Evolutionary conservation across 92 coral and sea anemone genomes (phyloP).

Genomic region (Heteractis magnifica): DNA sequence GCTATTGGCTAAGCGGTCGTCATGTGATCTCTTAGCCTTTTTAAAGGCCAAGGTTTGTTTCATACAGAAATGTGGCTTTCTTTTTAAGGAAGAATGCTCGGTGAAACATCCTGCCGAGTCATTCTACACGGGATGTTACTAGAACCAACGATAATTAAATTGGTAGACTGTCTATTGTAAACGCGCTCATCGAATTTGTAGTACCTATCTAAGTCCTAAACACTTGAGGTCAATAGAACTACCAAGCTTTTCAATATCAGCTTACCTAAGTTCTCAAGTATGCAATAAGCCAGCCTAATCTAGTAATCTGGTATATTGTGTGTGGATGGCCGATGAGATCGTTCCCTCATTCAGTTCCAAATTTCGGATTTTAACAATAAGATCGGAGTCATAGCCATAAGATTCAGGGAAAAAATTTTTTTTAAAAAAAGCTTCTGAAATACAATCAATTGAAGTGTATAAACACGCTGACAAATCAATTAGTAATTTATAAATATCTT

Average conservation of each 20-base stretch:
- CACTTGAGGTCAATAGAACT: not conserved
- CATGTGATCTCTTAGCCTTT: conserved; percentile 19
- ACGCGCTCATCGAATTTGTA: not conserved
- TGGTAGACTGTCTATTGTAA: not conserved
- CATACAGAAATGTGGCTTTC: conserved; percentile 2
- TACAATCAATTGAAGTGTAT: not conserved
- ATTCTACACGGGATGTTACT: no score
- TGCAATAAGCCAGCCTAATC: not conserved
- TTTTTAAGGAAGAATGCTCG: not conserved
- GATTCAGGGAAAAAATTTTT: no score
- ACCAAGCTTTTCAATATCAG: not conserved
- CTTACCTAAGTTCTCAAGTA: not conserved
- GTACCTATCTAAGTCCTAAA: not conserved
- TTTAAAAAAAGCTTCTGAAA: not conserved
- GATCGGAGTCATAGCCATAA: no score
- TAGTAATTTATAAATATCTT: not conserved
- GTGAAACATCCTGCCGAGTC: not conserved
- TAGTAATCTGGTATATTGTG: not conserved
- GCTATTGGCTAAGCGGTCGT: conserved; percentile 13
- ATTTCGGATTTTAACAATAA: no score
- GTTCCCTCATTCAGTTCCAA: not conserved
- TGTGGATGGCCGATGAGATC: not conserved
- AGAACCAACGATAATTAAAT: not conserved
- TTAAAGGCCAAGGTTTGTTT: conserved; percentile 9
- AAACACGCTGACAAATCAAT: not conserved